Evolutionary conservation across 2,113 vertebrate species (phyloP), one percentile per base, ranked within the genome.

Genomic region (Corvus moneduloides): DNA sequence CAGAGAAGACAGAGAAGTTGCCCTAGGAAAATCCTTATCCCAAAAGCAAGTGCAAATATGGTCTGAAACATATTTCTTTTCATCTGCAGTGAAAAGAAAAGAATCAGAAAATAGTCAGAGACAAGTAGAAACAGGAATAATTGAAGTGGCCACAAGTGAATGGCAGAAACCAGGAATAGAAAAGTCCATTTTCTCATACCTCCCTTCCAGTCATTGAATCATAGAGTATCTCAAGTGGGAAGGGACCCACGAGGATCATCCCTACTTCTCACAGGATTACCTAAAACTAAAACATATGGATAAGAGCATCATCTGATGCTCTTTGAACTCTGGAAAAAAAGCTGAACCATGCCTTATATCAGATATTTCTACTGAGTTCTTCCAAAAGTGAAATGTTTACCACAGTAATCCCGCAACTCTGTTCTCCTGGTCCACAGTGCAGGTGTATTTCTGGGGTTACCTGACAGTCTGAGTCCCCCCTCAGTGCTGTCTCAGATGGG

Each of bases 11-110:
- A 63, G 39, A 92, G 22, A 72, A 55, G 30, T 41, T 87, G 22
- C 37, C 17, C 27, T 56, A 52, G 58, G 49, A 80, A 87, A 97
- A 87, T 35, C 18, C 13, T 83, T 67, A 56, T 13, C 18, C 43
- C 28, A 59, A 87, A 79, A 37, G 20, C 28, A 73, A 62, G 37
- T 0, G 0, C 5, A 44, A 52, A n/a, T 44, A 37, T 2, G 1
- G 3, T 74, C 41, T 81, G 72, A 93, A 84, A 89, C 46, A 28
- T 28, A 26, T 10, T 90, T 90, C 9, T 27, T 59, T 5, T 14
- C 33, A 58, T 28, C 52, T 61, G 27, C 10, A 48, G 17, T 13
- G 21, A 12, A 64, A 80, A 72, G 44, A 63, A 73, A 49, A 63
- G 16, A 80, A 43, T 52, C 32, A 80, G 58, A 61, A 91, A 88